Base-by-base conservation (phyloP, 1,140 invertebrate genomes). In the Asbolus verrucosus region DNA sequence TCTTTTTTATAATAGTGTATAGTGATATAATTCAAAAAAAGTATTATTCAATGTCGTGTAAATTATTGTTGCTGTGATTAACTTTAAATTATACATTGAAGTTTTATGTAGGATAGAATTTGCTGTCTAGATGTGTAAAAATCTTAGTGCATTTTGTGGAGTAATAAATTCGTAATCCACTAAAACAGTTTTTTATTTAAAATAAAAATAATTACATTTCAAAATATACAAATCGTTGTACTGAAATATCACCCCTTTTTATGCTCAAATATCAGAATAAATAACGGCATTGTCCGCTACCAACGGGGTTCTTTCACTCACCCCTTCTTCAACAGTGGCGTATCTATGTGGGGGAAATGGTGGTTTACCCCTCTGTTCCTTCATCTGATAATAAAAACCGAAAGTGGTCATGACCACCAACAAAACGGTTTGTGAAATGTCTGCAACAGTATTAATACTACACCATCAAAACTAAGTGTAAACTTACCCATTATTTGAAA, bases 401-500 rank as follows among this genome's bases (percentile, higher is more conserved):
- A 79, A 72, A 1, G 82, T 39, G 1, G 84, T 80, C 16, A 90
- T 69, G 1, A 83, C 62, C 1, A 82, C 65, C 87, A 89, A 90
- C 4, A 86, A 39, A 2, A 85, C 66, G 0, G 81, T 81, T 31
- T 89, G 76, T 11, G 85, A 75, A 18, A 84, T 81, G 79, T 91
- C 89, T 91, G 82, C 68, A 81, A 16, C 27, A 21, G 31, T n/a
- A 19, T 18, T 43, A 63, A 60, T 67, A 67, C 9, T 70, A 75
- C 76, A 39, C 24, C 2, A 30, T 21, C 24, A 6, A 27, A 6
- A 19, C 14, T 39, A 19, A 21, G 13, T 14, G 31, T 2, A 43
- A 0, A 18, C 68, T 80, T 81, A 92, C 90, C 90, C 83, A 80
- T 83, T 46, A 73, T 77, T 76, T 90, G 84, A 77, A 84, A 87